Percentiles rank a stretch among this genome's conserved stretches.
Conservation (phyloP, 2,113 vertebrate genomes). For the Oncorhynchus keta region DNA sequence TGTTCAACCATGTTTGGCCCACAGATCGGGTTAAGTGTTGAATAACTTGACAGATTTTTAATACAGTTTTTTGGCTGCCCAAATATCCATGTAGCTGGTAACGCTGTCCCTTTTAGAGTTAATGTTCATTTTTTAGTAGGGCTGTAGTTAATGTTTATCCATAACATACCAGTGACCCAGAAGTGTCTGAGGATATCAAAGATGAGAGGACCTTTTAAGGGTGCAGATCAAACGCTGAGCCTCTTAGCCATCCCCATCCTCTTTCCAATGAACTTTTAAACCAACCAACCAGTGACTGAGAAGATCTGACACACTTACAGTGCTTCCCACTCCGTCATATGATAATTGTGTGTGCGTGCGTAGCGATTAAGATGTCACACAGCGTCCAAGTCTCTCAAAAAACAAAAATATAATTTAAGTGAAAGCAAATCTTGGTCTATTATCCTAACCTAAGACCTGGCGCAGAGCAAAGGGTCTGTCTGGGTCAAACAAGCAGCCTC, state of each 20-base stretch:
- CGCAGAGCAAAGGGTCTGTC: conserved; percentile 8
- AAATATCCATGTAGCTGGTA: background rate
- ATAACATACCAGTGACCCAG: conserved; percentile 6
- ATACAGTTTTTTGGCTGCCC: background rate
- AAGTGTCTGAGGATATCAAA: conserved; percentile 53
- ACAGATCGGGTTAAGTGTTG: background rate
- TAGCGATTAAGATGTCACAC: background rate
- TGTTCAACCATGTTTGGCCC: background rate
- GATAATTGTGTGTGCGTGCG: background rate
- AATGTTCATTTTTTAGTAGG: background rate
- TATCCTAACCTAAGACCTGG: conserved; percentile 6
- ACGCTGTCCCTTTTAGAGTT: background rate
- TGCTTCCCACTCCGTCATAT: background rate
- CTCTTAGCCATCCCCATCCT: conserved; percentile 9
- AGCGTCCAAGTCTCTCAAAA: background rate
- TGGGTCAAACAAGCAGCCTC: background rate
- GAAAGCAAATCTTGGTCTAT: conserved; percentile 4
- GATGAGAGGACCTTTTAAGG: conserved; percentile 36
- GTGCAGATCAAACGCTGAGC: conserved; percentile 32
- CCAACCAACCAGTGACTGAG: conserved; percentile 12
- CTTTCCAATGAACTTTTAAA: conserved; percentile 1
- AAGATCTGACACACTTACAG: conserved; percentile 25
- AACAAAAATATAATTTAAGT: background rate
- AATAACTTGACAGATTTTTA: background rate
- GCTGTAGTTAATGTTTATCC: conserved; percentile 1